A percentile compares a stretch with the other conserved stretches of the same genome.
These are phyloP conservation scores for Pangasius mekongensis DNA, from an alignment of 2,797 vertebrate genomes.

Conservation along the genomic window DNA sequence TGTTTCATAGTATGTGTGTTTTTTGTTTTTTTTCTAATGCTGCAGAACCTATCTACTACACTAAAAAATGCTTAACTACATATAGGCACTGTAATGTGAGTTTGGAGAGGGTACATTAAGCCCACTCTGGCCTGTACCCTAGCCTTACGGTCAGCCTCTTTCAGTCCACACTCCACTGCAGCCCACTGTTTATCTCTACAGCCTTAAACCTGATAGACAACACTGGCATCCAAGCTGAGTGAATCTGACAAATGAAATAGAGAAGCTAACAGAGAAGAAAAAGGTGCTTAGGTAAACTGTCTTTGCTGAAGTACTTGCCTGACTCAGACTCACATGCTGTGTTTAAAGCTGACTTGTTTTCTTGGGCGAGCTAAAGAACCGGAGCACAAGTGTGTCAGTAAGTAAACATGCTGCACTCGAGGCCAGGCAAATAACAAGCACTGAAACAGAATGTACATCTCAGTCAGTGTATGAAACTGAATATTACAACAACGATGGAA, in stretches of 20 bases:
- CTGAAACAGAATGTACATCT: slow-evolving; percentile 43
- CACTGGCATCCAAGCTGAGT: slow-evolving; percentile 73
- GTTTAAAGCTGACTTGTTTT: slow-evolving; percentile 79
- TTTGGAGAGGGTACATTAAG: slow-evolving; percentile 47
- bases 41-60: slow-evolving; percentile 43
- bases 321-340: slow-evolving; percentile 79
- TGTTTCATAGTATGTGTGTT: not conserved
- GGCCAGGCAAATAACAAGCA: slow-evolving; percentile 37
- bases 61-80: slow-evolving; percentile 61
- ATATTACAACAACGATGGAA: slow-evolving; percentile 1
- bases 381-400: slow-evolving; percentile 68
- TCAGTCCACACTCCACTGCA: slow-evolving; percentile 57
- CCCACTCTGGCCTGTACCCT: slow-evolving; percentile 35
- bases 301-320: slow-evolving; percentile 78
- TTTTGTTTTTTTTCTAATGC: not conserved
- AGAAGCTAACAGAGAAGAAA: slow-evolving; percentile 83
- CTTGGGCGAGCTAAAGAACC: slow-evolving; percentile 71
- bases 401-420: slow-evolving; percentile 65
- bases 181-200: slow-evolving; percentile 70
- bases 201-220: slow-evolving; percentile 74
- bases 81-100: slow-evolving; percentile 28
- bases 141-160: slow-evolving; percentile 31
- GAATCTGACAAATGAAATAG: slow-evolving; percentile 83
- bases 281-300: slow-evolving; percentile 82
- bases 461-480: slow-evolving; percentile 9